Evolutionary conservation across 2,888 invertebrate genomes (phyloP).

Genomic region (Eupithecia subfuscata): DNA sequence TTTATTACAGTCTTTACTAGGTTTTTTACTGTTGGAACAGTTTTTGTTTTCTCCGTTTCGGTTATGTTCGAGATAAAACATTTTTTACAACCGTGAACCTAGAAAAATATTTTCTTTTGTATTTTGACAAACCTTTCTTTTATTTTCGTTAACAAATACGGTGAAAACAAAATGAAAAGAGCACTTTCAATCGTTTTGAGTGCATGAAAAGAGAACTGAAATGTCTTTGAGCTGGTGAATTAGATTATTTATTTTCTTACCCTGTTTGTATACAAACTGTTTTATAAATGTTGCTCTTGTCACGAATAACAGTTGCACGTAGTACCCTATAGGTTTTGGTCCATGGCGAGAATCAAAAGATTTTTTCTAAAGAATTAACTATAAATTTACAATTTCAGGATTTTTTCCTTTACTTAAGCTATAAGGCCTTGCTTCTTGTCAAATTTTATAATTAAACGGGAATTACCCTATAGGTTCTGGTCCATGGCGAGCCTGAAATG

Average conservation of each 20-base stretch:
- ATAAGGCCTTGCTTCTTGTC: no score
- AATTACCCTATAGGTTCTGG: no score
- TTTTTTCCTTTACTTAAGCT: no score
- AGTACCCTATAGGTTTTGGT: no score
- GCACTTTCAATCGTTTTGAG: slow-evolving; percentile 16
- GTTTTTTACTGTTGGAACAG: slow-evolving; percentile 11
- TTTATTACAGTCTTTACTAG: slow-evolving; percentile 3
- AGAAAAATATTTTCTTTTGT: neutral
- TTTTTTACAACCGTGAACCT: neutral
- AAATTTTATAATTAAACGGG: no score
- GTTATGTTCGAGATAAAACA: neutral
- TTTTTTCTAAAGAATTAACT: no score
- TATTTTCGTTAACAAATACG: neutral
- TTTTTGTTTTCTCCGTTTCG: slow-evolving; percentile 3
- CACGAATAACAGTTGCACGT: neutral
- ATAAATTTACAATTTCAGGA: no score
- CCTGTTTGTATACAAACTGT: slow-evolving; percentile 23
- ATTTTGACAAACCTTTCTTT: neutral
- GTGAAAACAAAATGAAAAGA: neutral
- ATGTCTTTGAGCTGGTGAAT: slow-evolving; percentile 46
- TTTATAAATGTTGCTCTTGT: neutral
- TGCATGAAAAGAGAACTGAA: neutral
- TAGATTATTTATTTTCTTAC: slow-evolving; percentile 69
- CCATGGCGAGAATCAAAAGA: no score
- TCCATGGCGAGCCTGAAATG: no score